Percentiles rank a stretch among this genome's conserved stretches.
phyloP scores from a whole-genome alignment of 2,797 vertebrate species.

The Potorous gilbertii region DNA sequence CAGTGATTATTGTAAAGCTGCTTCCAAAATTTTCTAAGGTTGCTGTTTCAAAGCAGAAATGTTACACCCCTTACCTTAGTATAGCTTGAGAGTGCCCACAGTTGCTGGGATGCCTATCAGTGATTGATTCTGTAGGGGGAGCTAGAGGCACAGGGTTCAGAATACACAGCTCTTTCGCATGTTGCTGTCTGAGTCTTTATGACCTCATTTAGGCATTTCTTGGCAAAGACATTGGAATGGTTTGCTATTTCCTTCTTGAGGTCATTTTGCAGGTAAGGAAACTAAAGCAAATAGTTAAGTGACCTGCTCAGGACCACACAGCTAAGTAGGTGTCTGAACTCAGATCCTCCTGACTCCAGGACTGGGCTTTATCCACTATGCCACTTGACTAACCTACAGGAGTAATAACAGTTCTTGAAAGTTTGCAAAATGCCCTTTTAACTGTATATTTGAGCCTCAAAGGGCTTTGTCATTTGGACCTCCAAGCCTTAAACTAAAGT shows the following conservation, averaged over 20 bases:
- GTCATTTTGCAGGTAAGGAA: not conserved
- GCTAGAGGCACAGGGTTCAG: not conserved
- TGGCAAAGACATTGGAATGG: not conserved
- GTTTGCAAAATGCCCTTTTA: not conserved
- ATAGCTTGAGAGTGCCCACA: not conserved
- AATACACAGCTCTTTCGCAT: conserved; percentile 30
- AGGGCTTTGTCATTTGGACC: not conserved
- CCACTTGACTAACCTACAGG: too few relatives aligned
- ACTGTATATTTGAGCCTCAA: not conserved
- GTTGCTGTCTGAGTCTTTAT: not conserved
- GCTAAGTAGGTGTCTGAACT: not conserved
- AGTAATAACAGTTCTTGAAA: not conserved
- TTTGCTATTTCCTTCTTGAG: not conserved
- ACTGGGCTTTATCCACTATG: not conserved
- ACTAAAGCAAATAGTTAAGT: not conserved
- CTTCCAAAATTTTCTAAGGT: not conserved
- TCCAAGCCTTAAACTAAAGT: not conserved
- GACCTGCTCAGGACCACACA: not conserved
- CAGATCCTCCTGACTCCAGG: not conserved
- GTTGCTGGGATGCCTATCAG: not conserved
- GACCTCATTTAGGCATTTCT: not conserved
- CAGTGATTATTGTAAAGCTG: not conserved
- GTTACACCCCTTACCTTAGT: not conserved
- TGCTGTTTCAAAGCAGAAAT: not conserved
- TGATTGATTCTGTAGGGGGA: not conserved